Base-by-base conservation (phyloP, 2,113 vertebrate species). In the Oreochromis aureus region DNA sequence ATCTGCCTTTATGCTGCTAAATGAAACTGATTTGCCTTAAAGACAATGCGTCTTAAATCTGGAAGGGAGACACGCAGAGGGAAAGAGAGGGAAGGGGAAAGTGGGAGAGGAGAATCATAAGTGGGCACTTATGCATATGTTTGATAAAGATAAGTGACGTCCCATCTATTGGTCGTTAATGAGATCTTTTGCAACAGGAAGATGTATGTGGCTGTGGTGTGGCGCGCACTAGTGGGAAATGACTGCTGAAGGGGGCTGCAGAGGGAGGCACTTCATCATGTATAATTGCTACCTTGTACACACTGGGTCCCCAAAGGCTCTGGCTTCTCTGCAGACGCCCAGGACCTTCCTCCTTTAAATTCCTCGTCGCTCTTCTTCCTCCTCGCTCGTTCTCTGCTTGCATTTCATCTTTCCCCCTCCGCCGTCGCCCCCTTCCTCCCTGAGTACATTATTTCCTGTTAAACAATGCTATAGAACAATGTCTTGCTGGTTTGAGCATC, bases 111-210 rank as follows among this genome's bases (percentile, higher is more conserved):
- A 82, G 87, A 86, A 91, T 92, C 93, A 90, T 84, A 80, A 92
- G 94, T 94, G 94, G 96, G 94, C 86, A 94, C 88, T 95, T 94
- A 95, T 96, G 97, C 95, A 95, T 96, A 96, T 97, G 96, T 97
- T 98, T 97, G 97, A 96, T 95, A 93, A 87, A 96, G 97, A 98
- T 97, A 98, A 97, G 96, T 96, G 92, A 81, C 89, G 96, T 94
- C 94, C 96, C 96, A 96, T 98, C 95, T 94, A 92, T 94, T 96
- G 92, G 92, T 92, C 79, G 93, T 96, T 97, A 97, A 98, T 97
- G 97, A 97, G 95, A 95, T 96, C 94, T 93, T 96, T 96, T 95
- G 95, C 89, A 90, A 36, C 91, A 89, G 94, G 95, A 93, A 92
- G 89, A 94, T 93, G 90, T 90, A 90, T 90, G 90, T 90, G 86